Base-by-base conservation (phyloP, 2,113 vertebrate species). In the Bos indicus region DNA sequence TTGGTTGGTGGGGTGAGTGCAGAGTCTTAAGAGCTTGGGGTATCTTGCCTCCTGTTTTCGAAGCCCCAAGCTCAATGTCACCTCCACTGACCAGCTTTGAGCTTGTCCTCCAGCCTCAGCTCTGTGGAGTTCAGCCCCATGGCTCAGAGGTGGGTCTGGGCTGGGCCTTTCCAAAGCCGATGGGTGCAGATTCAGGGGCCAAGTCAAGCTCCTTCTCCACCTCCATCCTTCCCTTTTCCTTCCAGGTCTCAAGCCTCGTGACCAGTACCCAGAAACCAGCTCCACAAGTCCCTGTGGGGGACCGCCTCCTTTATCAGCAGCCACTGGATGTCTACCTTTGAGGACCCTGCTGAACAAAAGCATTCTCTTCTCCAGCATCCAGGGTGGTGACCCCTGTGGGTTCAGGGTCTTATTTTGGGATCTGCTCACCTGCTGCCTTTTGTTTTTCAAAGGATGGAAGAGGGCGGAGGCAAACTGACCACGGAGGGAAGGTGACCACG, bases 31-130 rank as follows among this genome's bases (percentile, higher is more conserved):
- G 88, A 64, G 40, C 92, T 77, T 0, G 12, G 71, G 64, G 87
- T n/a, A 92, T 46, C 90, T 91, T 86, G 48, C 57, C 62, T 74
- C 23, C 16, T 60, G 40, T 91, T 67, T 89, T 64, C 4, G 21
- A 91, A 89, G 94, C 46, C 71, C 84, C 9, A 36, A 91, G 91
- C 25, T 77, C 71, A 64, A 52, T 51, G 78, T 82, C 71, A 91
- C 7, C 52, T 97, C 77, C 25, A 10, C 17, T 36, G 62, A 46
- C 1, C 60, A 91, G 46, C 36, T 54, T 26, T 28, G 33, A 52
- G 71, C 15, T 85, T 85, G 28, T 67, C 40, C 78, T 95, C 10
- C 2, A 2, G 46, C 19, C 57, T 84, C 78, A 88, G n/a, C 28
- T 88, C 25, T 64, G 16, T 15, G 5, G 19, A 40, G 28, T 43